Evolutionary conservation across 2,113 vertebrate species (phyloP), one percentile per base, ranked within the genome.

Genomic region (Lates calcarifer): DNA sequence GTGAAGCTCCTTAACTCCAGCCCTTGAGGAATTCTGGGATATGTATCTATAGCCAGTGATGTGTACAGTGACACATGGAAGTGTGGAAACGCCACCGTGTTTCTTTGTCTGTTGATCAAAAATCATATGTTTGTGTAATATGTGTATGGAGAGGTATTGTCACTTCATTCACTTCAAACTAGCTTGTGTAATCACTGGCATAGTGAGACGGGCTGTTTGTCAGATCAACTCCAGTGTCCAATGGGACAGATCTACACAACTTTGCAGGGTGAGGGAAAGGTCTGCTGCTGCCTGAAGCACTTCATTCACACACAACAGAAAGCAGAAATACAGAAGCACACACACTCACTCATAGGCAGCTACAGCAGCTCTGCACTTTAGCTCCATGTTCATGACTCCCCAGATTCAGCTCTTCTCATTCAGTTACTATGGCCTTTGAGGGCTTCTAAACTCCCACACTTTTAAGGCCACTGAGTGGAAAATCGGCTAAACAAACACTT

Each of bases 401-500:
- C 43, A 24, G 67, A 81, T 87, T 77, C 79, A 76, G 60, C 70
- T 68, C 72, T 76, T 82, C 81, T 88, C 74, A 74, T 72, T 82
- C 84, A 82, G 79, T 82, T 75, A 83, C 74, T 81, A 20, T 90
- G 88, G 90, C 90, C 90, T 94, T 90, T 87, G 83, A 92, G 89
- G 82, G 86, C 81, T 84, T 91, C 88, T 83, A 90, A 90, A 93
- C 86, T 91, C 91, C 90, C 87, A 92, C 91, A 85, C 77, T 83
- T 93, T 85, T 87, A 85, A 87, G 89, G 89, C 89, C 81, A 82
- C 77, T 61, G 87, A 90, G 92, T 93, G 90, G 92, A 94, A 94
- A 93, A 94, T 94, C 83, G 74, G 82, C 93, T 89, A 93, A 94
- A 93, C 91, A 94, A 94, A 92, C 92, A 93, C 87, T 91, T 90